phyloP scores from a whole-genome alignment of 2,113 vertebrate species.

The Salvelinus namaycush region DNA sequence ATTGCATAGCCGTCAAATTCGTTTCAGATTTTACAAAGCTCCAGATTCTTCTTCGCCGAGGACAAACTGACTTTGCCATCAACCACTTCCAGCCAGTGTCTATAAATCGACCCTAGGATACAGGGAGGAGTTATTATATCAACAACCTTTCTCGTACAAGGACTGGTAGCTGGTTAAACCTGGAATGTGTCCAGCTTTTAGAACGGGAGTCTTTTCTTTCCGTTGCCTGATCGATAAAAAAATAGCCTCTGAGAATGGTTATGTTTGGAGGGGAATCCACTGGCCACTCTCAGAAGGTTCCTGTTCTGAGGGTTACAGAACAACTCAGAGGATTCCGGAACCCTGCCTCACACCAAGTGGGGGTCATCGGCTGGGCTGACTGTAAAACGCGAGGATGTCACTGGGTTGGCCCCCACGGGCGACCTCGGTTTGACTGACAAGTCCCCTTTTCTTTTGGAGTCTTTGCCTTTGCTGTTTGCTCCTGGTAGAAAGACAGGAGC shows the following conservation, averaged over 20 bases:
- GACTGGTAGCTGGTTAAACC: slow-evolving; percentile 73
- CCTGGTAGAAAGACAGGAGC: slow-evolving; percentile 61
- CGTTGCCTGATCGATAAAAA: slow-evolving; percentile 71
- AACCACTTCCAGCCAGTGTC: slow-evolving; percentile 47
- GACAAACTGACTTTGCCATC: slow-evolving; percentile 52
- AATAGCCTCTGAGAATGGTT: slow-evolving; percentile 76
- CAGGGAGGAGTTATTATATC: slow-evolving; percentile 57
- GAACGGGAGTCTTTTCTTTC: slow-evolving; percentile 70
- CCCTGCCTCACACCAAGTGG: slow-evolving; percentile 47
- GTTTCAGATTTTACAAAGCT: slow-evolving; percentile 71
- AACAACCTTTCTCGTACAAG: slow-evolving; percentile 57
- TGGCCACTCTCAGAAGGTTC: slow-evolving; percentile 21
- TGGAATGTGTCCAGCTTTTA: slow-evolving; percentile 70
- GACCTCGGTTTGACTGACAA: slow-evolving; percentile 76
- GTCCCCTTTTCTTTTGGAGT: slow-evolving; percentile 84
- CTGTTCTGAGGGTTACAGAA: slow-evolving; percentile 32
- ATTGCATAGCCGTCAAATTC: slow-evolving; percentile 78
- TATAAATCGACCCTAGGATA: slow-evolving; percentile 63
- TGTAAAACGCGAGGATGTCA: slow-evolving; percentile 88
- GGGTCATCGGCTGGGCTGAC: slow-evolving; percentile 87
- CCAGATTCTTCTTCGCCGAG: slow-evolving; percentile 58
- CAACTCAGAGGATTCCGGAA: background rate
- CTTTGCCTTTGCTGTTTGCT: slow-evolving; percentile 73
- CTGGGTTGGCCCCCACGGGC: slow-evolving; percentile 61
- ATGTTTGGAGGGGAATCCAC: slow-evolving; percentile 47